These are phyloP conservation scores for Theonella swinhoei DNA, from an alignment of 37 sponge, comb jelly and placozoan species.

Conservation along the genomic window DNA sequence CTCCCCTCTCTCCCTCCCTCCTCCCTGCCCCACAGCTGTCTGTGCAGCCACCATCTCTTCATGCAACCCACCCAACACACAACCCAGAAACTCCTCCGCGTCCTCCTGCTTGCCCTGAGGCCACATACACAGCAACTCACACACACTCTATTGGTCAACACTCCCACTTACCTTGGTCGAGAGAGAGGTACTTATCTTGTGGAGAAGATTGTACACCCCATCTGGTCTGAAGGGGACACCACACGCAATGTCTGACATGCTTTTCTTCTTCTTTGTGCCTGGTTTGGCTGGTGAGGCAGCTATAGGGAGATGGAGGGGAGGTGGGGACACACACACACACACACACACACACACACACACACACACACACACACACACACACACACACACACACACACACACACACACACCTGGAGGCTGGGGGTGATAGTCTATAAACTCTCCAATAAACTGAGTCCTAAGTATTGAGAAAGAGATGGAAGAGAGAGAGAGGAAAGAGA, in stretches of 20 bases:
- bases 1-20: neutral
- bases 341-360: too few relatives aligned
- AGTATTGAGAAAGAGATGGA: neutral
- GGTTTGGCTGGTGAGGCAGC: neutral
- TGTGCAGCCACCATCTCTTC: slow-evolving; percentile 89
- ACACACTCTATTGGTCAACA: too few relatives aligned
- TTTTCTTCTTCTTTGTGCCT: slow-evolving; percentile 17
- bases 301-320: neutral
- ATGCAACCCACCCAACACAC: slow-evolving; percentile 85
- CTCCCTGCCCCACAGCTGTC: slow-evolving; percentile 19
- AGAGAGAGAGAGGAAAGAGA: neutral
- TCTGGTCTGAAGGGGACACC: slow-evolving; percentile 76
- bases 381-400: too few relatives aligned
- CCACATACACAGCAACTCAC: slow-evolving; percentile 10
- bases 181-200: slow-evolving; percentile 63
- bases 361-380: too few relatives aligned
- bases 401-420: neutral
- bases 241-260: slow-evolving; percentile 32
- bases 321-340: neutral
- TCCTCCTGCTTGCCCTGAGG: slow-evolving; percentile 93
- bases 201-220: slow-evolving; percentile 72
- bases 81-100: slow-evolving; percentile 97
- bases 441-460: slow-evolving; percentile 65
- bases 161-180: slow-evolving; percentile 35
- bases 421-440: slow-evolving; percentile 20